Evolutionary conservation across 2,113 vertebrate species (phyloP), one percentile per base, ranked within the genome.

Genomic region (Glaucomys volans): DNA sequence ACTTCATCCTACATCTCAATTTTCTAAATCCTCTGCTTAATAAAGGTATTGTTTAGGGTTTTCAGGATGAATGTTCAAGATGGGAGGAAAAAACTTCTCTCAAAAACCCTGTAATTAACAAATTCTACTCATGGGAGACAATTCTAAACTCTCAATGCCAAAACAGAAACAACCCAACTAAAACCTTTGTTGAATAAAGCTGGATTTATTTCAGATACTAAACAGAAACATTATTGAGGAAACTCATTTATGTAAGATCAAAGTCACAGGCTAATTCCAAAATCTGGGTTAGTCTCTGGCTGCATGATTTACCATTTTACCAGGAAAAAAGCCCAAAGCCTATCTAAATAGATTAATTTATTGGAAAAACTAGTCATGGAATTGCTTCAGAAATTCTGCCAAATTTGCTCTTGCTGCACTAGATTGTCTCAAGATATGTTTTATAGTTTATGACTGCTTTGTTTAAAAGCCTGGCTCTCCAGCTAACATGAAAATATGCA

Each of bases 301-400:
- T 64, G 74, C 67, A 92, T 50, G 95, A 95, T 88, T 97, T 62
- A 94, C 83, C 42, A 90, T 71, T 93, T 92, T 89, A 90, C 95
- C 96, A 96, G 96, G 37, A 91, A 96, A 98, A 97, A 74, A 93
- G 94, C 96, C 64, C 92, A 98, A 98, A 98, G 95, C 32, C 5
- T 90, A 95, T 97, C 96, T 95, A 96, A 96, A 54, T 79, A 85
- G 82, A 90, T 71, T 74, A 59, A 96, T 96, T 97, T 94, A 97
- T 74, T 81, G 64, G 80, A 95, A 97, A 95, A 0, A 14, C 20
- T 28, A 30, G 90, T 96, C 74, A 91, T n/a, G 42, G 76, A 89
- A 71, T 37, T 22, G 75, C 95, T 94, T 94, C 0, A 92, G 16
- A 24, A 90, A 91, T 94, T 44, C 95, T 37, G 72, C 94, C 93